Evolutionary conservation across 2,888 invertebrate genomes (phyloP), one percentile per base, ranked within the genome.

Genomic region (Cactoblastis cactorum): DNA sequence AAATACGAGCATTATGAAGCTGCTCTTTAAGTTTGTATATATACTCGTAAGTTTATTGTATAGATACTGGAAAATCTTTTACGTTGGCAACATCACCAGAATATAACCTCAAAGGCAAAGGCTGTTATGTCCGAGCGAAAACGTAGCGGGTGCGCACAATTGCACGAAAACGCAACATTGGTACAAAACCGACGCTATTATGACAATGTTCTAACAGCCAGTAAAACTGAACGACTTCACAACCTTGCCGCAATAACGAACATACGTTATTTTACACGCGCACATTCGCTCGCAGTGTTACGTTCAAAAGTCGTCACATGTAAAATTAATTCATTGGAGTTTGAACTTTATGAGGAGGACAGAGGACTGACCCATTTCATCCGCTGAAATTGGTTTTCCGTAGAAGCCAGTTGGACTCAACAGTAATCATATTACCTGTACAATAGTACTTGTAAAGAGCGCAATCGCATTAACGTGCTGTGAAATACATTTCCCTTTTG

Each of bases 71-170:
- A 57, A 60, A 62, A 45, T 39, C 57, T 61, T 58, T 59, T 58
- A 59, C 66, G 59, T 59, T 35, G 47, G 84, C 79, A 86, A 84
- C 78, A 81, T 79, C 53, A 57, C 37, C 47, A 61, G 62, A 67
- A 69, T 70, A 74, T 79, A 83, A 84, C 85, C 83, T 84, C 81
- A 83, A 83, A 86, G 83, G 77, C 83, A 83, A 83, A 86, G 83
- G 78, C 83, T 83, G 72, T 65, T 61, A 65, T 75, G 76, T 77
- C 77, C 75, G 56, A 78, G 76, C 76, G 74, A 76, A 77, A 80
- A 77, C 74, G 72, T 74, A 75, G 72, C 72, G 67, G 67, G 70
- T 64, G 74, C 79, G 69, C 57, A 67, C 76, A 77, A 71, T 72
- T 65, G 60, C 66, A 63, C 77, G 69, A 74, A 76, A 62, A 71